These are phyloP conservation scores for Microvelia longipes DNA, from an alignment of 1,140 invertebrate species.

Conservation along the genomic window DNA sequence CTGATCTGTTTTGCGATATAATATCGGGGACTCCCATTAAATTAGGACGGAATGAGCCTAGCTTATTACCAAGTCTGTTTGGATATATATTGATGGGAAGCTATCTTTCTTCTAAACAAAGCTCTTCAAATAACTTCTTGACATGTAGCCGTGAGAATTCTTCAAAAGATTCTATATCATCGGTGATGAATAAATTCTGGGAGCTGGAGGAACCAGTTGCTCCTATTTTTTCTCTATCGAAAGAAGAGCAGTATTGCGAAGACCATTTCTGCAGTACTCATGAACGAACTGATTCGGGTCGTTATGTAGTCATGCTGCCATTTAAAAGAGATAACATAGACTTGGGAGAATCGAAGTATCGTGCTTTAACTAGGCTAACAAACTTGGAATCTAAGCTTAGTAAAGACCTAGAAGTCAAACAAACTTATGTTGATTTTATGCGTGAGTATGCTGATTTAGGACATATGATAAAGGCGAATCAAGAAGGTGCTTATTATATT, in stretches of 20 bases:
- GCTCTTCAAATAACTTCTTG: background rate
- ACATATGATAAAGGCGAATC: background rate
- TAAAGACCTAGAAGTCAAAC: background rate
- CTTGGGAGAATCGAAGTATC: background rate
- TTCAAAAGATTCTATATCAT: background rate
- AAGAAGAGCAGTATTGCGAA: background rate
- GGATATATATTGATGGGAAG: background rate
- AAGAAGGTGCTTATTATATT: background rate
- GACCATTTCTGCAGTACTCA: background rate
- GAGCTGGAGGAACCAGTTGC: background rate
- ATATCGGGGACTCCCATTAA: background rate
- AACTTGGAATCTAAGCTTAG: background rate
- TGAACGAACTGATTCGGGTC: background rate
- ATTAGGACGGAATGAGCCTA: background rate
- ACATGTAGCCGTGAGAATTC: background rate
- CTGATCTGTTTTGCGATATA: background rate
- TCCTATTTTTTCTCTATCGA: background rate
- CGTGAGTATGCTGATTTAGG: background rate
- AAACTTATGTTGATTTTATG: background rate
- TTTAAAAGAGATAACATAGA: background rate
- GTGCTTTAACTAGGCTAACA: background rate
- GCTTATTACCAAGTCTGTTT: background rate
- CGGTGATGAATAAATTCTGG: background rate
- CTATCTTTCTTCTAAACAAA: background rate
- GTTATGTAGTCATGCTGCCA: background rate